phyloP scores from a whole-genome alignment of 2,888 invertebrate genomes.

The Lagria hirta region DNA sequence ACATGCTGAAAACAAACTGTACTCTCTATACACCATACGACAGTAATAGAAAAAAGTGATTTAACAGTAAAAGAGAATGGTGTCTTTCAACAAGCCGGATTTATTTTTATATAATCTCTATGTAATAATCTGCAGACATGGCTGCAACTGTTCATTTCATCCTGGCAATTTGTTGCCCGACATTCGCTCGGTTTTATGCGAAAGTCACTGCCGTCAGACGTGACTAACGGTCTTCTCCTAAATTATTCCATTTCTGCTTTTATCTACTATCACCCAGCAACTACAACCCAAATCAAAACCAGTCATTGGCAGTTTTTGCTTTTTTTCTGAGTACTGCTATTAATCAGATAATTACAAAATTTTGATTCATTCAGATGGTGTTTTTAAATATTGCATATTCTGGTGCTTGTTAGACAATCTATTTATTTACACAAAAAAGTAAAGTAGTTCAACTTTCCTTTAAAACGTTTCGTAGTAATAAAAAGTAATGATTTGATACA shows the following conservation, averaged over 20 bases:
- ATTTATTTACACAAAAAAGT: conserved; percentile 27
- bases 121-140: conserved; percentile 28
- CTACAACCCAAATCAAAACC: conserved; percentile 2
- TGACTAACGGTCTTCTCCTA: conserved; percentile 18
- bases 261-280: conserved; percentile 1
- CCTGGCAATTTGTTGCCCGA: conserved; percentile 22
- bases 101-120: conserved; percentile 33
- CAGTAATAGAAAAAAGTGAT: conserved; percentile 38
- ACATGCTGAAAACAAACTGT: conserved; percentile 34
- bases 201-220: conserved; percentile 22
- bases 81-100: conserved; percentile 29
- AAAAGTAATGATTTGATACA: conserved; percentile 38
- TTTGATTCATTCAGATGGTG: conserved; percentile 1
- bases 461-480: conserved; percentile 65
- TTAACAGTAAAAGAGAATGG: conserved; percentile 40
- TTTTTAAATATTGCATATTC: not conserved
- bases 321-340: conserved; percentile 1
- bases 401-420: conserved; percentile 16
- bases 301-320: too few relatives aligned
- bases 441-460: conserved; percentile 31
- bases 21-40: conserved; percentile 32
- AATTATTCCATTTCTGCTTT: conserved; percentile 13
- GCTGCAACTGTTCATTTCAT: conserved; percentile 33
- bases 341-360: conserved; percentile 1
- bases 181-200: conserved; percentile 21